Evolutionary conservation across 2,113 vertebrate species (phyloP).

Genomic region (Dissostichus mawsoni): DNA sequence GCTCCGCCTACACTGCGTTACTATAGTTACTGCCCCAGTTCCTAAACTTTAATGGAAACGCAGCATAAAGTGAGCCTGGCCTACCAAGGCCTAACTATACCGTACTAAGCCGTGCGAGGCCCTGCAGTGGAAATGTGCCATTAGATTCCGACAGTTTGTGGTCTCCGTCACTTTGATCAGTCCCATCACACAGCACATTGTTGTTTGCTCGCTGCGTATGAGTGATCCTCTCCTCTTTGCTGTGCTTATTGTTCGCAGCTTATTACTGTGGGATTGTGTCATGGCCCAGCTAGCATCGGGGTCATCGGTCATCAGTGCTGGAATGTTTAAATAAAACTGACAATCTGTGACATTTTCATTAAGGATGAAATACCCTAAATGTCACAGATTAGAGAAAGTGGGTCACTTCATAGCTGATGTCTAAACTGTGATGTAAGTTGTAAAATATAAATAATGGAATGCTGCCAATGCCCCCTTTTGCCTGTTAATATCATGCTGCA

Average conservation of each 20-base stretch:
- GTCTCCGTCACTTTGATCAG: neutral
- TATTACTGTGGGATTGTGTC: slow-evolving; percentile 33
- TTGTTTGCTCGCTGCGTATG: neutral
- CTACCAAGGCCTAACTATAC: no score
- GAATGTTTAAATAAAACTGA: neutral
- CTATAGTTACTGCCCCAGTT: no score
- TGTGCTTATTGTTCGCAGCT: slow-evolving; percentile 13
- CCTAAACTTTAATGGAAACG: no score
- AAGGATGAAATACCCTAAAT: neutral
- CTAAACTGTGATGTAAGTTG: neutral
- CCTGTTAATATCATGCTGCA: no score
- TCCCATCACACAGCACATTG: slow-evolving; percentile 16
- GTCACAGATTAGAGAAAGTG: no score
- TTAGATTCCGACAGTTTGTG: neutral
- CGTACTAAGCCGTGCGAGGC: no score
- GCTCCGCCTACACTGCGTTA: no score
- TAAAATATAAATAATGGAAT: no score
- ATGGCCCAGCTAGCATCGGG: slow-evolving; percentile 39
- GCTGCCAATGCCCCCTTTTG: no score
- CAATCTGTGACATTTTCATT: neutral
- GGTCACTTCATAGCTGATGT: neutral
- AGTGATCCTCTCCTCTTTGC: neutral
- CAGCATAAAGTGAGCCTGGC: no score
- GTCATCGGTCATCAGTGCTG: slow-evolving; percentile 12
- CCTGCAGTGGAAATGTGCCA: neutral